Conservation (phyloP, 2,888 invertebrate genomes). For the Mythimna vitellina region DNA sequence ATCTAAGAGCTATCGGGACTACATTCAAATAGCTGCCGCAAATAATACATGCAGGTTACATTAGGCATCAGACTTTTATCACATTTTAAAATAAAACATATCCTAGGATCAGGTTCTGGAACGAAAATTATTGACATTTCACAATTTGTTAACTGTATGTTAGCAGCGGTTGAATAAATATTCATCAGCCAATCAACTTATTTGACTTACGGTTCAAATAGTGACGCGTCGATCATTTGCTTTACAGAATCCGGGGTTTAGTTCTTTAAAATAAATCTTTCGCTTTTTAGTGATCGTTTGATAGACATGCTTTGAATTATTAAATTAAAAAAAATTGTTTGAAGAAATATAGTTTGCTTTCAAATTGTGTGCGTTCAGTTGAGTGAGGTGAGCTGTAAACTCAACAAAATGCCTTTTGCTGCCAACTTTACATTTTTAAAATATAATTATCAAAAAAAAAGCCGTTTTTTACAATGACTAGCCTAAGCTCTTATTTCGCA, state of each 20-base stretch:
- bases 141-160: background rate
- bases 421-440: too few relatives aligned
- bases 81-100: background rate
- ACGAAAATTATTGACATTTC: background rate
- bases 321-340: too few relatives aligned
- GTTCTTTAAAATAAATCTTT: background rate
- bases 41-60: conserved; percentile 23
- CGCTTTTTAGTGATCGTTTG: background rate
- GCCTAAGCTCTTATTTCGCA: conserved; percentile 40
- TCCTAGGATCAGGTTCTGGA: background rate
- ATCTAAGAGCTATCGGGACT: background rate
- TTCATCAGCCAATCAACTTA: background rate
- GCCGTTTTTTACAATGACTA: too few relatives aligned
- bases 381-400: too few relatives aligned
- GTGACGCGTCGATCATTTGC: background rate
- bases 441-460: too few relatives aligned
- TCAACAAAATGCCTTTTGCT: too few relatives aligned
- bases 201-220: background rate
- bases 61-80: background rate
- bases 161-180: background rate
- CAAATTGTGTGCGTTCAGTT: too few relatives aligned
- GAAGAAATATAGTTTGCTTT: too few relatives aligned
- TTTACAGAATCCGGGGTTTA: background rate
- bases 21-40: conserved; percentile 43
- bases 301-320: background rate